Evolutionary conservation across 1,140 invertebrate species (phyloP).

Genomic region (Pachyrhynchus sulphureomaculatus): DNA sequence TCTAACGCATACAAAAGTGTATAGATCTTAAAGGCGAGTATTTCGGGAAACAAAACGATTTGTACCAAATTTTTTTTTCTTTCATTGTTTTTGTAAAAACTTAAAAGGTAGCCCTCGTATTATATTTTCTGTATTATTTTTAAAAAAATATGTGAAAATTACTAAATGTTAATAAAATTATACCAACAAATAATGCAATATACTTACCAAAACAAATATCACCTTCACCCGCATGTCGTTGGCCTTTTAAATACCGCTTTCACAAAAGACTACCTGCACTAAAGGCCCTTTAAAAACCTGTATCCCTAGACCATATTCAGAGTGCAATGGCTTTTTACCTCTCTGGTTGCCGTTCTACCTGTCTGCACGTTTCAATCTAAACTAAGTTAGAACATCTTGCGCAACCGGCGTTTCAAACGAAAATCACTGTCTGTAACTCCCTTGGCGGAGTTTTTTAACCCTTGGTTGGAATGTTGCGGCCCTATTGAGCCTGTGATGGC

Average conservation of each 20-base stretch:
- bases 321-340: slow-evolving; percentile 28
- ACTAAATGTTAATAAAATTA: too few relatives aligned
- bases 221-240: slow-evolving; percentile 13
- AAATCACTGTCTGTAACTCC: slow-evolving; percentile 50
- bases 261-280: slow-evolving; percentile 6
- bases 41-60: too few relatives aligned
- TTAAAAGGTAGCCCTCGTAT: too few relatives aligned
- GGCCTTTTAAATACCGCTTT: neutral
- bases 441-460: slow-evolving; percentile 51
- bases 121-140: too few relatives aligned
- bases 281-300: slow-evolving; percentile 15
- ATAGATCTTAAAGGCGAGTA: too few relatives aligned
- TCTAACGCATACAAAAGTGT: too few relatives aligned
- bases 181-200: too few relatives aligned
- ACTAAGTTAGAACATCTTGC: slow-evolving; percentile 18
- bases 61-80: too few relatives aligned
- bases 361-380: slow-evolving; percentile 19
- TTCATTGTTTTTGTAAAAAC: too few relatives aligned
- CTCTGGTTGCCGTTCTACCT: slow-evolving; percentile 20
- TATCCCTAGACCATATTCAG: slow-evolving; percentile 21
- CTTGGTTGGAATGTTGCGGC: slow-evolving; percentile 40
- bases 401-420: slow-evolving; percentile 23
- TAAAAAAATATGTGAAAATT: too few relatives aligned
- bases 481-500: neutral
- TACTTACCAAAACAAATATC: slow-evolving; percentile 10